Base-by-base conservation (phyloP, 2,888 invertebrate genomes). In the Eugnorisma glareosa region DNA sequence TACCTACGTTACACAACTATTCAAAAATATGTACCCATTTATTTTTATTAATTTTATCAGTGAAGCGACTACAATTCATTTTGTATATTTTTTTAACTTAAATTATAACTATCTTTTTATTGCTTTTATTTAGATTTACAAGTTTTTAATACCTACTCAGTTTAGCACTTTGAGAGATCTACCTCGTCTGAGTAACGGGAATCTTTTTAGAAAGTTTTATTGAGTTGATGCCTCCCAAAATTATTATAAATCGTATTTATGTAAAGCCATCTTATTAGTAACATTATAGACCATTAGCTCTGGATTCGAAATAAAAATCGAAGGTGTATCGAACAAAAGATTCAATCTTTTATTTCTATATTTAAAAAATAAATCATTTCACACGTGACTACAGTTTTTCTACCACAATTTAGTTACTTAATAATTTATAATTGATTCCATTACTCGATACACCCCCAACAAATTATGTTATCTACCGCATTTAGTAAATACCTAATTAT, bases 401-500 rank as follows among this genome's bases (percentile, higher is more conserved):
- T 82, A 78, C 67, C 28, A 81, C 45, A 78, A 66, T 66, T 74
- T 76, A 57, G 63, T 48, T 81, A 40, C 35, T n/a, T 57, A 43
- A 43, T 43, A 76, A 24, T 2, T 31, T 57, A 43, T 13, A 18
- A 31, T 48, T 54, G 31, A 83, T 67, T 68, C 61, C 66, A n/a
- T 68, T 77, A 82, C 54, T 81, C 86, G 81, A 73, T 80, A 86
- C 86, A 83, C 71, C 73, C 75, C 74, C 67, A 70, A 71, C 6
- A 66, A 51, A 71, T 64, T 74, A 54, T 76, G 78, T 81, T 82
- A 86, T 79, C 77, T 85, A 87, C 67, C 70, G 73, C 77, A 82
- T 86, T 86, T 87, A 88, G 88, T 93, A 90, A 90, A 90, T 90
- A 91, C 86, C 89, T 90, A 92, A 90, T 91, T 91, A 90, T 93